Conservation (phyloP, 2,888 invertebrate genomes). For the Thera obeliscata region DNA sequence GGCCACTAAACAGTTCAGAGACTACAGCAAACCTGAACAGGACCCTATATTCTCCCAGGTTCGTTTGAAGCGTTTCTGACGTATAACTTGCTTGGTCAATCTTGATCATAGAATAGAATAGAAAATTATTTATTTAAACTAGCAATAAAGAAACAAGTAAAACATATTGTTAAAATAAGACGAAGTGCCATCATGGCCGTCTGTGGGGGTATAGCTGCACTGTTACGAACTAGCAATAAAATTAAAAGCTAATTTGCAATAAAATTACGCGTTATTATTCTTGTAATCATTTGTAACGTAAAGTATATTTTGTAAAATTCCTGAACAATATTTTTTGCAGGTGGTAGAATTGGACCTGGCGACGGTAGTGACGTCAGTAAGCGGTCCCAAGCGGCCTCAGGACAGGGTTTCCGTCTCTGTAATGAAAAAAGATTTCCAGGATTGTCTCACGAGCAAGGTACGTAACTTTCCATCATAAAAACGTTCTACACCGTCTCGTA, state of each 20-base stretch:
- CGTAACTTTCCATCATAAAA: background rate
- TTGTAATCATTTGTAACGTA: background rate
- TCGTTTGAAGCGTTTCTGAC: background rate
- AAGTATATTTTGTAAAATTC: background rate
- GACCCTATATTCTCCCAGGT: conserved; percentile 86
- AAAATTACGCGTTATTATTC: no score
- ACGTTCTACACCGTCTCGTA: no score
- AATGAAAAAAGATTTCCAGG: conserved; percentile 95
- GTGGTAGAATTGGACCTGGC: conserved; percentile 93
- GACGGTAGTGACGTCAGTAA: conserved; percentile 96
- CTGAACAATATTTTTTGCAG: conserved; percentile 59
- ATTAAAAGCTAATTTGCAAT: no score
- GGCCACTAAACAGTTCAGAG: conserved; percentile 91
- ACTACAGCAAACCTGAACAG: conserved; percentile 89
- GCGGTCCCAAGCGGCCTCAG: conserved; percentile 98
- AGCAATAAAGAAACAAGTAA: no score
- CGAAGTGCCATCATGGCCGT: no score
- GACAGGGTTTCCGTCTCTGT: conserved; percentile 95
- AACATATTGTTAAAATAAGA: no score
- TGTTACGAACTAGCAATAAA: no score
- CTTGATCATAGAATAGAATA: no score
- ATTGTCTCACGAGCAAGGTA: conserved; percentile 95
- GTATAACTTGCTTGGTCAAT: no score
- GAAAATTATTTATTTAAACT: no score
- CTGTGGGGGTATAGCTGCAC: no score